Percentiles rank a stretch among this genome's conserved stretches.
Conservation (phyloP, 2,888 invertebrate genomes). For the Aphodius sticticus region DNA sequence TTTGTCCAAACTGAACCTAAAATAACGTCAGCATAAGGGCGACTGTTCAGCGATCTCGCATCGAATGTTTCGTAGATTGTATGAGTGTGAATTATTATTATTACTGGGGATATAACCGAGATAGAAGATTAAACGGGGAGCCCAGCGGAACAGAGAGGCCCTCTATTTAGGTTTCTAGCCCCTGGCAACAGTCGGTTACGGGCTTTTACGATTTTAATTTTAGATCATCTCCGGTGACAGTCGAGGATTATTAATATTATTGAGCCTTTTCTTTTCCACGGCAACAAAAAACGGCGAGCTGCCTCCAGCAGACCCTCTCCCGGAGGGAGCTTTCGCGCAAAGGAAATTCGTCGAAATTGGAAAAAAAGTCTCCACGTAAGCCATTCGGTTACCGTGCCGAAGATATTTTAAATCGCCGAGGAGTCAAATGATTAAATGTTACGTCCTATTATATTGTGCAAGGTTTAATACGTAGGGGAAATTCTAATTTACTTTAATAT, state of each 20-base stretch:
- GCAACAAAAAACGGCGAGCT: background rate
- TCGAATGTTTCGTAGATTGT: constrained; percentile 15
- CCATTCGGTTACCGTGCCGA: background rate
- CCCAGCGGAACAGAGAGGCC: constrained; percentile 10
- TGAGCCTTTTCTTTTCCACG: background rate
- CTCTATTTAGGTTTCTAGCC: constrained; percentile 8
- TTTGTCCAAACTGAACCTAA: constrained; percentile 29
- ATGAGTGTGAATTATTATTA: constrained; percentile 42
- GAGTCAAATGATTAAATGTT: no score
- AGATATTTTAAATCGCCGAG: no score
- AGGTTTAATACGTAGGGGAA: no score
- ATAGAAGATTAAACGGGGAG: constrained; percentile 31
- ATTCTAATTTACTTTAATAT: no score
- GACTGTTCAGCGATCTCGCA: constrained; percentile 10
- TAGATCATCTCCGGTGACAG: constrained; percentile 27
- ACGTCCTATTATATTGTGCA: no score
- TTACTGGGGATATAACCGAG: constrained; percentile 33
- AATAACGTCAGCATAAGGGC: background rate
- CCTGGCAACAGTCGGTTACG: constrained; percentile 30
- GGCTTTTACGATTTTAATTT: constrained; percentile 33
- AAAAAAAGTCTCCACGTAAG: background rate
- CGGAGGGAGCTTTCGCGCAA: background rate
- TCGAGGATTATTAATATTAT: background rate
- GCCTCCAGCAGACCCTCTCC: background rate
- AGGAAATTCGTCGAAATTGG: background rate